A percentile compares a stretch with the other conserved stretches of the same genome.
Conservation (phyloP, 2,113 vertebrate genomes). For the Crotalus tigris region DNA sequence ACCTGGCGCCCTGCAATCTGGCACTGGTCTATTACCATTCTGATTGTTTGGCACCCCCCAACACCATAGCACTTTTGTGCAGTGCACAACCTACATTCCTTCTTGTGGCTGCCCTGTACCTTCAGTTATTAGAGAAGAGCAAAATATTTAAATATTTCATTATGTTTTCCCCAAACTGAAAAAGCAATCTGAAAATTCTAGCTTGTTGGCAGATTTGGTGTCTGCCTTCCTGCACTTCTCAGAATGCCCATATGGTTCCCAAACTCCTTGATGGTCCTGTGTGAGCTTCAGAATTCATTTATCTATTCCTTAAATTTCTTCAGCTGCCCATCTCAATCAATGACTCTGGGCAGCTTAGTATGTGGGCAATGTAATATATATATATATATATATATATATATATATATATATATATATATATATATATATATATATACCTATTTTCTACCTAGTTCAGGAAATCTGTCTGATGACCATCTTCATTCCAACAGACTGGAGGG, state of each 20-base stretch:
- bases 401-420: too few species aligned
- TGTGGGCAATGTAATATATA: background rate
- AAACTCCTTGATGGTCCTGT: background rate
- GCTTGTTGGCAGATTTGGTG: background rate
- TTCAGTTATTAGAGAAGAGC: background rate
- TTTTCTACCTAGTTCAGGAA: background rate
- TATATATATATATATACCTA: too few species aligned
- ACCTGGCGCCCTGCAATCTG: background rate
- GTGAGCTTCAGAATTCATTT: background rate
- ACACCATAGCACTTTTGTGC: background rate
- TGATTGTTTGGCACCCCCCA: background rate
- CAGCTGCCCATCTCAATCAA: background rate
- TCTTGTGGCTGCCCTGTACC: background rate
- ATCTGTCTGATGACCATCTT: background rate
- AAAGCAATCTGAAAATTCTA: background rate
- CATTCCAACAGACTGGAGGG: constrained; percentile 44
- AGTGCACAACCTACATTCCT: background rate
- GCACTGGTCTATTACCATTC: background rate
- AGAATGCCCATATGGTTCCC: background rate
- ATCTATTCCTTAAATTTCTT: background rate
- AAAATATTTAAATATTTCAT: background rate
- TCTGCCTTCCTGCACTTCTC: background rate
- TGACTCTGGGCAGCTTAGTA: background rate
- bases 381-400: too few species aligned
- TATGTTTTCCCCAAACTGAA: background rate